Percentiles rank a stretch among this genome's conserved stretches.
Evolutionary conservation across 2,888 invertebrate species (phyloP).

Genomic region (Phaedon cochleariae): DNA sequence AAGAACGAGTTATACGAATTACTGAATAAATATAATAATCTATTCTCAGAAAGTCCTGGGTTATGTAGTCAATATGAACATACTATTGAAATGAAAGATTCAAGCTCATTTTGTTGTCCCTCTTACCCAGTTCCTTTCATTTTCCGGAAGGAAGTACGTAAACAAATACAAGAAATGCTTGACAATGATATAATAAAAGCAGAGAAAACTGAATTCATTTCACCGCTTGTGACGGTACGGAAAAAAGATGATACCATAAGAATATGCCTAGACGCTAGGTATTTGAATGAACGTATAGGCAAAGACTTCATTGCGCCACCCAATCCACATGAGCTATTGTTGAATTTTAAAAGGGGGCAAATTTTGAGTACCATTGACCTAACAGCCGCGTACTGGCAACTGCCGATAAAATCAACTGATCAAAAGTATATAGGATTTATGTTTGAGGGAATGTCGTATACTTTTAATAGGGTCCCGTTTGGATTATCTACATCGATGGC

Average conservation of each 20-base stretch:
- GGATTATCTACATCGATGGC: not conserved
- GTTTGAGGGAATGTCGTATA: conserved; percentile 5
- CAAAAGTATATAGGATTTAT: conserved; percentile 7
- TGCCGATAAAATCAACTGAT: not conserved
- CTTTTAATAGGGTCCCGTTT: conserved; percentile 1
- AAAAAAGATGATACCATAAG: not conserved
- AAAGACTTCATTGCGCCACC: not conserved
- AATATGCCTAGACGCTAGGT: not conserved
- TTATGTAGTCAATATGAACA: not conserved
- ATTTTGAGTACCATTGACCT: conserved; percentile 9
- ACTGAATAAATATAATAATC: not conserved
- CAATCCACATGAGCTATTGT: conserved; percentile 7
- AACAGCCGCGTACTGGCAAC: conserved; percentile 15
- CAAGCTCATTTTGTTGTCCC: not conserved
- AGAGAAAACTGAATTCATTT: not conserved
- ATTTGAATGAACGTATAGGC: not conserved
- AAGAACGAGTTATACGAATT: not conserved
- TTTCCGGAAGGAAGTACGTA: not conserved
- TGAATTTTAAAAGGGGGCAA: conserved; percentile 15
- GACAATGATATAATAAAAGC: not conserved
- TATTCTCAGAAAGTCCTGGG: not conserved
- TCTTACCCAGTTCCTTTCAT: conserved; percentile 10
- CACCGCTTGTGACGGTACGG: not conserved
- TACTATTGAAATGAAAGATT: not conserved
- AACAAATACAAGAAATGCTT: not conserved